Evolutionary conservation across 2,888 invertebrate species (phyloP).

Genomic region (Thecophora atra): DNA sequence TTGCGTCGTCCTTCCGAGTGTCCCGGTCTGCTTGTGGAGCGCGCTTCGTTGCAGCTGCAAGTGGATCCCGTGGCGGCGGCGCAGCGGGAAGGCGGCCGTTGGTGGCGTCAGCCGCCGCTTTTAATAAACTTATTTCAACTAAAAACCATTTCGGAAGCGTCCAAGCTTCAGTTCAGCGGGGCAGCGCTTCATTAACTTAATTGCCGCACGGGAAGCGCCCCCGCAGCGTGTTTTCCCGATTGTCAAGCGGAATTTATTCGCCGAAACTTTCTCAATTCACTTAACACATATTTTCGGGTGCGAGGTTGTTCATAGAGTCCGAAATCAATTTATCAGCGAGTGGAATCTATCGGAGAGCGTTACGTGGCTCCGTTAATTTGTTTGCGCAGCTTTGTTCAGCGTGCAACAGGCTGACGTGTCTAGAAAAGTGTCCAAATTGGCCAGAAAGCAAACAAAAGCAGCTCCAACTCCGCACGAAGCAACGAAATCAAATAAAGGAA

Average conservation of each 20-base stretch:
- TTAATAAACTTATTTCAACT: constrained; percentile 40
- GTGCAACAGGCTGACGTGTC: constrained; percentile 35
- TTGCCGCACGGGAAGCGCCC: constrained; percentile 29
- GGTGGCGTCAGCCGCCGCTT: constrained; percentile 17
- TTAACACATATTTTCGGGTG: too few relatives aligned
- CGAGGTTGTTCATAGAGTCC: too few relatives aligned
- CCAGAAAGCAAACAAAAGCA: constrained; percentile 26
- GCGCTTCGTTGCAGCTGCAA: constrained; percentile 17
- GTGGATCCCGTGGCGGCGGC: constrained; percentile 29
- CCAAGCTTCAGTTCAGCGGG: not conserved
- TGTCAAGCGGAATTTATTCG: constrained; percentile 30
- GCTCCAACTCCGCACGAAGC: not conserved
- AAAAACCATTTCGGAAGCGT: constrained; percentile 19
- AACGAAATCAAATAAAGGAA: not conserved
- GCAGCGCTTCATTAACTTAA: constrained; percentile 35
- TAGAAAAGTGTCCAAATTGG: constrained; percentile 32
- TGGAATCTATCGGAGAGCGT: not conserved
- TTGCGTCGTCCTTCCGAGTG: not conserved
- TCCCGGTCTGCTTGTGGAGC: not conserved
- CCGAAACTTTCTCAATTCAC: constrained; percentile 24
- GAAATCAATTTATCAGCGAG: too few relatives aligned
- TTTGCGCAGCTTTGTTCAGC: constrained; percentile 28
- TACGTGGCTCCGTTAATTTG: constrained; percentile 20
- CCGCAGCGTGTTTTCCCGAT: not conserved
- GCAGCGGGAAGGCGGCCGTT: not conserved